Evolutionary conservation across 2,797 vertebrate genomes (phyloP).

Genomic region (Setipinna tenuifilis): DNA sequence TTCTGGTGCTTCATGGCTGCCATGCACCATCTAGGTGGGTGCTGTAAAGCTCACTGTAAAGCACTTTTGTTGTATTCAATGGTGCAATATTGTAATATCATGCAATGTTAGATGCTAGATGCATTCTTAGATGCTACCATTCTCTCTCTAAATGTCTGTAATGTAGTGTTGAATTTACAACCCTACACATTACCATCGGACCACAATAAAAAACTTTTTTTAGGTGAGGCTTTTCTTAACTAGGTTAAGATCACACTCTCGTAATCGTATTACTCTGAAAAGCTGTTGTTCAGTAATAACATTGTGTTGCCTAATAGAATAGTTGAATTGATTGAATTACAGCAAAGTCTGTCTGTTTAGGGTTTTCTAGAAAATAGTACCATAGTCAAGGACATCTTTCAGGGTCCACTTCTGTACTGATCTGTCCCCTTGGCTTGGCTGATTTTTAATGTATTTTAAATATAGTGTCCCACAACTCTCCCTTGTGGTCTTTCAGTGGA

Average conservation of each 20-base stretch:
- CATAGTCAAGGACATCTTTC: not conserved
- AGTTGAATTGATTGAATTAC: not conserved
- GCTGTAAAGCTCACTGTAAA: no score
- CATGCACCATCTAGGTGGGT: no score
- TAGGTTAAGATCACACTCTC: not conserved
- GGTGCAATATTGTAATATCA: no score
- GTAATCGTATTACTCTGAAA: conserved; percentile 1
- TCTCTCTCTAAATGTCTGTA: not conserved
- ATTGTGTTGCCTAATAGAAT: conserved; percentile 9
- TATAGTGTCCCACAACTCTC: not conserved
- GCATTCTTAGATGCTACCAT: not conserved
- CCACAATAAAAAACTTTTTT: not conserved
- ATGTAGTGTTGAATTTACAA: not conserved
- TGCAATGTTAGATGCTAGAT: no score
- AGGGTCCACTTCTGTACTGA: not conserved
- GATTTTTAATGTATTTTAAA: not conserved
- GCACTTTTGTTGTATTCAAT: no score
- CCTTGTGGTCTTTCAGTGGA: not conserved
- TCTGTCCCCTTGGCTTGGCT: not conserved
- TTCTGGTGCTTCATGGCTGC: no score
- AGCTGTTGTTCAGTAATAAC: not conserved
- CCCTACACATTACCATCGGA: not conserved
- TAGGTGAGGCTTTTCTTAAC: not conserved
- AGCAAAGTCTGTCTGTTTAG: not conserved
- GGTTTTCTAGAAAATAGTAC: not conserved